Conservation (phyloP, 2,113 vertebrate species). For the Lophura nycthemera region DNA sequence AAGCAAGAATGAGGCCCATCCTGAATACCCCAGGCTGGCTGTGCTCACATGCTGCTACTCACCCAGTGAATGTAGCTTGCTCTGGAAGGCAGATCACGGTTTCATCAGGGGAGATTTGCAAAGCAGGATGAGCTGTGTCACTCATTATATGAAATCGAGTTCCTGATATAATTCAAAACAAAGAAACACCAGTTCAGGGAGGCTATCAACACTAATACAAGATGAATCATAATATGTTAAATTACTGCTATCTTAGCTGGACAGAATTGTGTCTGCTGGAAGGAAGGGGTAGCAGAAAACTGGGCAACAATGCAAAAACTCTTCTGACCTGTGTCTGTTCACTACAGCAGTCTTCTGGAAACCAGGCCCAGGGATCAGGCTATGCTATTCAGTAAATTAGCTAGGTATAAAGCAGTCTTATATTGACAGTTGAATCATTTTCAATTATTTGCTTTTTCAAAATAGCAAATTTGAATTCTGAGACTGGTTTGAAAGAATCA, state of each 20-base stretch:
- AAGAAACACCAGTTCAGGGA: conserved; percentile 20
- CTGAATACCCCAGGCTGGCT: not conserved
- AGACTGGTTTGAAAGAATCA: not conserved
- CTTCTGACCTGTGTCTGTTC: not conserved
- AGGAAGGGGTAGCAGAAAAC: not conserved
- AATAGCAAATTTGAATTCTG: not conserved
- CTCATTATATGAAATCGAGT: conserved; percentile 89
- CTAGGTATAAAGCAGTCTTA: not conserved
- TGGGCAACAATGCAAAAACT: not conserved
- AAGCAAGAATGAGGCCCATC: not conserved
- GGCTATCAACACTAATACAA: not conserved
- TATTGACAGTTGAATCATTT: not conserved
- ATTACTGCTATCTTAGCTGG: not conserved
- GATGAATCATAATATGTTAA: not conserved
- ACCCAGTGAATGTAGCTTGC: conserved; percentile 81
- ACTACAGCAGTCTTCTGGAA: not conserved
- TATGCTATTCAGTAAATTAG: not conserved
- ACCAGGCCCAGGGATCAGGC: not conserved
- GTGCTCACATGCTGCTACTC: conserved; percentile 40
- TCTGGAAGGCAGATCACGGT: conserved; percentile 82
- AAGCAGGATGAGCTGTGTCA: conserved; percentile 83
- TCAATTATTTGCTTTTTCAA: not conserved
- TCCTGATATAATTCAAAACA: conserved; percentile 74
- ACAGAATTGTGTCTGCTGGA: not conserved
- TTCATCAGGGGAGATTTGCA: conserved; percentile 85